phyloP scores from a whole-genome alignment of 2,888 invertebrate species.

The Eupithecia dodoneata region DNA sequence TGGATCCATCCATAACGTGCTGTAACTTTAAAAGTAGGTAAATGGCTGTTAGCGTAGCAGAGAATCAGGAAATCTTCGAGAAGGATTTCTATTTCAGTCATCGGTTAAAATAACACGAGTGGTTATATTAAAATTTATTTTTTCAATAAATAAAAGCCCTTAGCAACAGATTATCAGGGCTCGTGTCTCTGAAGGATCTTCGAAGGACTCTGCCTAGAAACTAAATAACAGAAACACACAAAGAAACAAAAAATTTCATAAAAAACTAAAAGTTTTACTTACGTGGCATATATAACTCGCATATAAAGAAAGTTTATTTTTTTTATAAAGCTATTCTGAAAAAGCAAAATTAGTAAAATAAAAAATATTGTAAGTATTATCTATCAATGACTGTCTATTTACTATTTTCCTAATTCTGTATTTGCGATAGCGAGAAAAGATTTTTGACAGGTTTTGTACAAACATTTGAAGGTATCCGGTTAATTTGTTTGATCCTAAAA shows the following conservation, averaged over 20 bases:
- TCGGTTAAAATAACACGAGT: constrained; percentile 2
- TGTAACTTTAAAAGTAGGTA: constrained; percentile 38
- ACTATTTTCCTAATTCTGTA: neutral
- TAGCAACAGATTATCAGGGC: neutral
- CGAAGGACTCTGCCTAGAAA: neutral
- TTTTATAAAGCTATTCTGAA: too few species aligned
- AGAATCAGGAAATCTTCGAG: neutral
- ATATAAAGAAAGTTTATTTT: too few species aligned
- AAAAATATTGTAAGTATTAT: too few species aligned
- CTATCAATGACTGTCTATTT: neutral
- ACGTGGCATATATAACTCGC: too few species aligned
- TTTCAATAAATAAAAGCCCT: neutral
- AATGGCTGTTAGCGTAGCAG: constrained; percentile 2
- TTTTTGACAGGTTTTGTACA: neutral
- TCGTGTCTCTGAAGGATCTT: neutral
- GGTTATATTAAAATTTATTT: neutral
- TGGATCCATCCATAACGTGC: constrained; percentile 29
- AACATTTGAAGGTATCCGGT: constrained; percentile 8
- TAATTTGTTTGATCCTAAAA: constrained; percentile 55
- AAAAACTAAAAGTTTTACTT: neutral
- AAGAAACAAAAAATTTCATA: neutral
- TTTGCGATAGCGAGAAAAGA: neutral
- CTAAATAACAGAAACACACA: neutral
- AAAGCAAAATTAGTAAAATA: too few species aligned
- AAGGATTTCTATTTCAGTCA: neutral